A percentile compares a stretch with the other conserved stretches of the same genome.
These are phyloP conservation scores for Chlorodrepanis virens DNA, from an alignment of 2,113 vertebrate genomes.

Conservation along the genomic window DNA sequence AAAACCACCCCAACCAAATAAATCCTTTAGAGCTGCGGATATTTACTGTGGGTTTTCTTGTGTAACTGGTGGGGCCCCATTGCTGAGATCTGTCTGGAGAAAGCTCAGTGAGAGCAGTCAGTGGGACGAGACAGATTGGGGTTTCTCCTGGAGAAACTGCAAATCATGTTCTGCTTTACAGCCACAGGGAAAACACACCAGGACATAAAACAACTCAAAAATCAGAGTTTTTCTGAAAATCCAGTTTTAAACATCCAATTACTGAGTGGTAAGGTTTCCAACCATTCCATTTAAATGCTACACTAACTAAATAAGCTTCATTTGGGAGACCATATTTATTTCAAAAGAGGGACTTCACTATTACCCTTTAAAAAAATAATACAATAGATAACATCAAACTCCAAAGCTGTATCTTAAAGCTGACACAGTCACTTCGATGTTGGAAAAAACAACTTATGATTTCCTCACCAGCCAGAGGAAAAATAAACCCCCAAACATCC, in stretches of 20 bases:
- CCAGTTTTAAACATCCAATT: background rate
- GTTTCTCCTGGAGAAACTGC: background rate
- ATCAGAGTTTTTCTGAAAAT: background rate
- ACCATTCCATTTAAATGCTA: background rate
- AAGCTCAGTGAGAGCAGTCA: background rate
- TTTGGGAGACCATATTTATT: background rate
- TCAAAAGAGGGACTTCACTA: background rate
- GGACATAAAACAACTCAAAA: background rate
- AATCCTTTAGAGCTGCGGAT: background rate
- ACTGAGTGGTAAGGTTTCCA: background rate
- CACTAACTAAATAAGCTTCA: background rate
- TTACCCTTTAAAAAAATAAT: background rate
- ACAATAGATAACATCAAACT: background rate
- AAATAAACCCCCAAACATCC: background rate
- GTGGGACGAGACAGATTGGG: accelerated
- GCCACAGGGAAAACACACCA: background rate
- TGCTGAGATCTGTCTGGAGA: background rate
- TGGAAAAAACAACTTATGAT: background rate
- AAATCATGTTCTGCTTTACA: background rate
- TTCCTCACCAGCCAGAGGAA: background rate
- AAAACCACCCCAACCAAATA: accelerated
- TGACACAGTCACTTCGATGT: background rate
- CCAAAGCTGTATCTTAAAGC: background rate
- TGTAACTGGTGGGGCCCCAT: accelerated
- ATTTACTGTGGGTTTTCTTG: background rate